Evolutionary conservation across 2,888 invertebrate species (phyloP).

Genomic region (Eumacrocentrus americanus): DNA sequence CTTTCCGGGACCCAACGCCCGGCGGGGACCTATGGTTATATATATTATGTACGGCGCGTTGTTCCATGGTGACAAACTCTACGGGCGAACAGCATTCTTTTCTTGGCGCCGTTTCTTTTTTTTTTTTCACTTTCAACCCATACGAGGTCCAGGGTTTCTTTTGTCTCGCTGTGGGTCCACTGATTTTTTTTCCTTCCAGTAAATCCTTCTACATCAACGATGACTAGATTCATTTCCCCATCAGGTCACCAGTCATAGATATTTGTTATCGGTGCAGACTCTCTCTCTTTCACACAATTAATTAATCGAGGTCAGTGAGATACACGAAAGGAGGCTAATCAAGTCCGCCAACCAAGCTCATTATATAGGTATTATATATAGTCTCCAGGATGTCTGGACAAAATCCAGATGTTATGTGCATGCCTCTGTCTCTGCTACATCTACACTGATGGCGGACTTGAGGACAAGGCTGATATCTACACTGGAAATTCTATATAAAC

Average conservation of each 20-base stretch:
- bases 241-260: not conserved
- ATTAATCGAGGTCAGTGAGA: slow-evolving; percentile 1
- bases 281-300: slow-evolving; percentile 7
- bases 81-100: slow-evolving; percentile 50
- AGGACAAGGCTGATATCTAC: not conserved
- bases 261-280: not conserved
- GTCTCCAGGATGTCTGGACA: not conserved
- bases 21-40: slow-evolving; percentile 29
- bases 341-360: not conserved
- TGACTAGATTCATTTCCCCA: not conserved
- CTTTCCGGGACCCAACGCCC: slow-evolving; percentile 26
- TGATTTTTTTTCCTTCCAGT: slow-evolving; percentile 13
- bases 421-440: too few relatives aligned
- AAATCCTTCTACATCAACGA: slow-evolving; percentile 8
- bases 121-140: slow-evolving; percentile 12
- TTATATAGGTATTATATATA: not conserved
- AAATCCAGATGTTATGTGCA: not conserved
- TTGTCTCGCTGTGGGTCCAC: slow-evolving; percentile 35
- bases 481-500: too few relatives aligned
- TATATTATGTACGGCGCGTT: slow-evolving; percentile 35
- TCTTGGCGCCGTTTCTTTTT: slow-evolving; percentile 15
- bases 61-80: slow-evolving; percentile 54
- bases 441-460: too few relatives aligned
- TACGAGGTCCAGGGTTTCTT: slow-evolving; percentile 32
- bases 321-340: slow-evolving; percentile 6